Percentiles rank a stretch among this genome's conserved stretches.
Evolutionary conservation across 64 coral and sea anemone genomes (phyloP).

Genomic region (Trachythela sp.): DNA sequence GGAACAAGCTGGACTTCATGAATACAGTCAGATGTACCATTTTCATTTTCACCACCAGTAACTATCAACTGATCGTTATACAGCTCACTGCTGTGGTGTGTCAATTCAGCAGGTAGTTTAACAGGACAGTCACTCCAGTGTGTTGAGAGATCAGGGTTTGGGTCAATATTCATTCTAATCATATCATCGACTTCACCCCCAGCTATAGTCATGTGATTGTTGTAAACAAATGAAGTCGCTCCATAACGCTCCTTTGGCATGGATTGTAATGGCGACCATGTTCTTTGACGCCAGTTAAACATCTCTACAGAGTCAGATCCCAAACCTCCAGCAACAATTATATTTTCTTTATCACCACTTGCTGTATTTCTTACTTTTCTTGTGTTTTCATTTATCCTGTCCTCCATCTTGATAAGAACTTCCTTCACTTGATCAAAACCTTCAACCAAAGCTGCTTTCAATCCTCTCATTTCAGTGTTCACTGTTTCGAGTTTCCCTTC

Average conservation of each 20-base stretch:
- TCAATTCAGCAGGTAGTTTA: background rate
- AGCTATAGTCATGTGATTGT: background rate
- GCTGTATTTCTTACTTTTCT: background rate
- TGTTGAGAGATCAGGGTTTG: background rate
- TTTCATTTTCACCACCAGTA: background rate
- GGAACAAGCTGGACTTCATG: background rate
- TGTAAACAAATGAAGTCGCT: background rate
- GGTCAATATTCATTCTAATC: background rate
- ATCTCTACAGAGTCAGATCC: background rate
- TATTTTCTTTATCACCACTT: background rate
- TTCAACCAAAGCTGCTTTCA: background rate
- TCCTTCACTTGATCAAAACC: background rate
- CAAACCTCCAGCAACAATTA: background rate
- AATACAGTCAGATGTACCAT: background rate
- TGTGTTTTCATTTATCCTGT: background rate
- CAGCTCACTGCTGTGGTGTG: background rate
- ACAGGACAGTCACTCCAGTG: background rate
- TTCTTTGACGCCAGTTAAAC: background rate
- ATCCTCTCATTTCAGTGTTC: background rate
- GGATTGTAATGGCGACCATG: background rate
- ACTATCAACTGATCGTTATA: background rate
- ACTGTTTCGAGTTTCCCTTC: background rate
- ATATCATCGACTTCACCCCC: background rate
- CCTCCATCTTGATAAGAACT: background rate
- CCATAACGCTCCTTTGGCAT: background rate